Percentiles rank a stretch among this genome's conserved stretches.
These are phyloP conservation scores for Metalampra italica DNA, from an alignment of 2,888 invertebrate genomes.

Conservation along the genomic window DNA sequence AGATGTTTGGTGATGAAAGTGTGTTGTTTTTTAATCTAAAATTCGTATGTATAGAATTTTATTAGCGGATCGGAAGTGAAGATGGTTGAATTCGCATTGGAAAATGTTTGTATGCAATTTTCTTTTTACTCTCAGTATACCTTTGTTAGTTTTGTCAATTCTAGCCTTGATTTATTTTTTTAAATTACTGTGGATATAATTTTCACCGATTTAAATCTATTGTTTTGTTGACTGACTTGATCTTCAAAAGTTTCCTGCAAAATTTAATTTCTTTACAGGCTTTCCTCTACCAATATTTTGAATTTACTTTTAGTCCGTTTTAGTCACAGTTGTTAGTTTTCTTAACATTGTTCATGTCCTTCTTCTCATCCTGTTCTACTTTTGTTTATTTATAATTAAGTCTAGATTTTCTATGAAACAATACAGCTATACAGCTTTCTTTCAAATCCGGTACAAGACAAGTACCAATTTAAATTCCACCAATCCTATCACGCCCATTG, in stretches of 20 bases:
- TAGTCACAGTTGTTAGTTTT: too few relatives aligned
- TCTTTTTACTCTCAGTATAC: neutral
- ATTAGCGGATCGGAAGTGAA: slow-evolving; percentile 6
- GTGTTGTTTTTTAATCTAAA: too few relatives aligned
- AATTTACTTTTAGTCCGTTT: too few relatives aligned
- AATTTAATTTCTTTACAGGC: too few relatives aligned
- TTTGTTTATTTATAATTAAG: neutral
- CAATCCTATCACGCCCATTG: slow-evolving; percentile 39
- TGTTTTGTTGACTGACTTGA: too few relatives aligned
- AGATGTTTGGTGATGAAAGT: too few relatives aligned
- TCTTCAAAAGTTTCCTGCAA: too few relatives aligned
- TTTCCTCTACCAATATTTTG: too few relatives aligned
- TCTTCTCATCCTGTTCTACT: neutral
- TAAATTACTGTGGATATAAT: too few relatives aligned
- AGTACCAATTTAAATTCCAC: slow-evolving; percentile 33
- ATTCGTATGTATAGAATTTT: neutral
- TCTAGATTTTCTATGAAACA: neutral
- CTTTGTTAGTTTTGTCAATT: neutral
- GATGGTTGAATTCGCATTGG: slow-evolving; percentile 47
- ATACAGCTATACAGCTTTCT: slow-evolving; percentile 7
- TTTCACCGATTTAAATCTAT: neutral
- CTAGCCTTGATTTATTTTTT: neutral
- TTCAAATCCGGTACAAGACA: slow-evolving; percentile 9
- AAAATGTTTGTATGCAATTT: slow-evolving; percentile 32
- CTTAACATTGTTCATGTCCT: too few relatives aligned